Percentiles rank a stretch among this genome's conserved stretches.
Evolutionary conservation across 2,888 invertebrate species (phyloP).

Genomic region (Tenthredo distinguenda): DNA sequence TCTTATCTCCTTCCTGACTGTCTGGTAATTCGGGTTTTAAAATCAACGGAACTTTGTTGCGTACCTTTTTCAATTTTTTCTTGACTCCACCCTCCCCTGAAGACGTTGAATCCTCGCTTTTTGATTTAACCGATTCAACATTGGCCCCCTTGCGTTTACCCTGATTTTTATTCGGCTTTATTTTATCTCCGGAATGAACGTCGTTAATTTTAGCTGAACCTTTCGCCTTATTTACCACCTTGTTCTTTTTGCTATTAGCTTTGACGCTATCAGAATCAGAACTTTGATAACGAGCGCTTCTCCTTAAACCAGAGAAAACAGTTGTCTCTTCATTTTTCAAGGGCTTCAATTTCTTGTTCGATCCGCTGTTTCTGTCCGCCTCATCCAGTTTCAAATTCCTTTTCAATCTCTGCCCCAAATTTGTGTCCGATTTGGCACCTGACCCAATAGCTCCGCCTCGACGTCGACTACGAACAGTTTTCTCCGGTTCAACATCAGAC

Average conservation of each 20-base stretch:
- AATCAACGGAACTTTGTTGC: conserved; percentile 48
- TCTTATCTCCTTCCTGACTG: not conserved
- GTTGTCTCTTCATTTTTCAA: not conserved
- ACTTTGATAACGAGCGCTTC: conserved; percentile 23
- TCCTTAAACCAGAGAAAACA: not conserved
- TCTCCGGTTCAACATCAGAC: conserved; percentile 11
- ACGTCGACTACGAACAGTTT: not conserved
- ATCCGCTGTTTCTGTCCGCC: not conserved
- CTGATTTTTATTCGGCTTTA: not conserved
- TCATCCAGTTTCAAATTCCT: conserved; percentile 32
- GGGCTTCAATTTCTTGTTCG: conserved; percentile 3
- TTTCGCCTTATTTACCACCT: not conserved
- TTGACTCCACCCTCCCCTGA: not conserved
- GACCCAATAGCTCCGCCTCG: not conserved
- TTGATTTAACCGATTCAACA: not conserved
- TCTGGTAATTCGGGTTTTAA: conserved; percentile 24
- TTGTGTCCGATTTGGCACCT: not conserved
- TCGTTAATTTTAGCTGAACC: not conserved
- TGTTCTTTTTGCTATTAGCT: not conserved
- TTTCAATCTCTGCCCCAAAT: not conserved
- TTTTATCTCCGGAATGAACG: not conserved
- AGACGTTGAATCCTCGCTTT: conserved; percentile 14
- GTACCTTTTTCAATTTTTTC: conserved; percentile 27
- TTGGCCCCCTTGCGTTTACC: not conserved
- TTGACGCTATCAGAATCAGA: conserved; percentile 15